Conservation (phyloP, 2,797 vertebrate species). For the Lateolabrax maculatus region DNA sequence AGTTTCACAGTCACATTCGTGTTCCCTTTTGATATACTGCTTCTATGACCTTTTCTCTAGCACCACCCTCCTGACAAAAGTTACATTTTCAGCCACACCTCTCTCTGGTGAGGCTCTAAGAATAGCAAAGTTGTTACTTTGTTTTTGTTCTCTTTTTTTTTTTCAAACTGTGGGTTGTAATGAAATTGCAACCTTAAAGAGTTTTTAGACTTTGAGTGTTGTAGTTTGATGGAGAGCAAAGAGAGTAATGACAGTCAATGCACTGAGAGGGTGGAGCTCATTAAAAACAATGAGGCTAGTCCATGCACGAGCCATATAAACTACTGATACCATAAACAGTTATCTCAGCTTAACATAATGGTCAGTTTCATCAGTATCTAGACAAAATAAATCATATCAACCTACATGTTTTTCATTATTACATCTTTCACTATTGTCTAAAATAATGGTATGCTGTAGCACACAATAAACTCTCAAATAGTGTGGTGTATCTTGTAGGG, state of each 20-base stretch:
- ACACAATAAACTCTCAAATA: neutral
- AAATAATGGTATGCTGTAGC: neutral
- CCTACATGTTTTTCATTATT: neutral
- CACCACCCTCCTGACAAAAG: neutral
- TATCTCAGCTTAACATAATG: neutral
- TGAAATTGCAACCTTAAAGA: neutral
- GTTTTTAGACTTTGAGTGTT: neutral
- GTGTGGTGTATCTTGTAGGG: neutral
- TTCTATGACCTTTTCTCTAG: neutral
- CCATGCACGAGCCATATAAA: neutral
- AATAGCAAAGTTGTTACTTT: neutral
- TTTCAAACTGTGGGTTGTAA: neutral
- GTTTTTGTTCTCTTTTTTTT: neutral
- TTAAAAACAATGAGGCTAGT: neutral
- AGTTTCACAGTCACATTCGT: neutral
- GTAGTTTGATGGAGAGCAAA: neutral
- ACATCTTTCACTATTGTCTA: neutral
- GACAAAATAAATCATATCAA: neutral
- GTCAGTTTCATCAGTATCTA: neutral
- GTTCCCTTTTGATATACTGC: neutral
- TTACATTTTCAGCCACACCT: neutral
- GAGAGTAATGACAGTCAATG: neutral
- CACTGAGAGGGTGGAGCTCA: neutral
- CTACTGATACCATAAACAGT: neutral
- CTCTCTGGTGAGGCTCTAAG: neutral